phyloP scores from a whole-genome alignment of 2,888 invertebrate species.

The Dicyrtomina minuta region DNA sequence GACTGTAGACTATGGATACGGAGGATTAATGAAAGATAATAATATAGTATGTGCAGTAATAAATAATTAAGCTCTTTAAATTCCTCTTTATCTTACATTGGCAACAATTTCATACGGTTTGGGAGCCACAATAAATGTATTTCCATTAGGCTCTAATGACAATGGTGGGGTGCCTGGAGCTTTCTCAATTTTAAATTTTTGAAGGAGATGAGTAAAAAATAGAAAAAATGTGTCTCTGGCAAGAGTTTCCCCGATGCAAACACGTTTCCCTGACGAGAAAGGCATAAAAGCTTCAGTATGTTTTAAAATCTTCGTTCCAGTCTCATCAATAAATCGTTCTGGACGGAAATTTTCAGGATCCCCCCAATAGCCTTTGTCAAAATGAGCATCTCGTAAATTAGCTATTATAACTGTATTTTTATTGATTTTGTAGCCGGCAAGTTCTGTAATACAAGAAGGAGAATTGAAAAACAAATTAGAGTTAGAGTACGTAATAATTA shows the following conservation, averaged over 20 bases:
- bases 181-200: constrained; percentile 44
- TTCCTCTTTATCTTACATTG: too few species aligned
- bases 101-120: constrained; percentile 49
- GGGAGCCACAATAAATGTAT: constrained; percentile 47
- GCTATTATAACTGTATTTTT: constrained; percentile 48
- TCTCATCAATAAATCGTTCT: constrained; percentile 52
- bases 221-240: constrained; percentile 50
- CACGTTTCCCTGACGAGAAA: constrained; percentile 43
- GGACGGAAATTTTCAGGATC: constrained; percentile 54
- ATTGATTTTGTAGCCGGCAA: constrained; percentile 50
- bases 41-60: too few species aligned
- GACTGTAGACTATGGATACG: not conserved
- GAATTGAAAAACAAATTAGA: not conserved
- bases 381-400: constrained; percentile 48
- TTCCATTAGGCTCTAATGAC: constrained; percentile 44
- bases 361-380: constrained; percentile 51
- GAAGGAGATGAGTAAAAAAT: constrained; percentile 47
- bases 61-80: too few species aligned
- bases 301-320: constrained; percentile 45
- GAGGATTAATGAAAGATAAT: too few species aligned
- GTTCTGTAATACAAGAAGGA: constrained; percentile 35
- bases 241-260: constrained; percentile 41
- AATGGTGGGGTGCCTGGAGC: constrained; percentile 38
- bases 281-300: constrained; percentile 52
- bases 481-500: not conserved